Evolutionary conservation across 2,797 vertebrate species (phyloP).

Genomic region (Cephalopachus bancanus): DNA sequence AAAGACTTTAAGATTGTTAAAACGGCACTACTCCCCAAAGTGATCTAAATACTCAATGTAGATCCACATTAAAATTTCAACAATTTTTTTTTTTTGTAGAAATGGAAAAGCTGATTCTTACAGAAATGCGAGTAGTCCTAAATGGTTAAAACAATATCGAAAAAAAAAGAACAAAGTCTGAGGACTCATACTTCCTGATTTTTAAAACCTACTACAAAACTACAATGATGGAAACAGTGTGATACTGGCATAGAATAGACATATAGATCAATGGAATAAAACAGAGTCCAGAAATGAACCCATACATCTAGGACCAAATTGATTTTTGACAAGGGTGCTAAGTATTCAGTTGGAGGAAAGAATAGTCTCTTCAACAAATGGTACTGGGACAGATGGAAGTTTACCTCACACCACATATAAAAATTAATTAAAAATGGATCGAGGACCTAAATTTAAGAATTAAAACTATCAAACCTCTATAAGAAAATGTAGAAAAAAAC

Average conservation of each 20-base stretch:
- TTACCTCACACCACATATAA: background rate
- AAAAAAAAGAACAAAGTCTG: background rate
- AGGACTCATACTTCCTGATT: constrained; percentile 1
- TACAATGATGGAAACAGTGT: background rate
- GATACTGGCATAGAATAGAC: background rate
- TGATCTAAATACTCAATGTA: constrained; percentile 26
- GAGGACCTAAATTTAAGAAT: background rate
- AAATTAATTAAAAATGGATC: background rate
- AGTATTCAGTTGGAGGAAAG: background rate
- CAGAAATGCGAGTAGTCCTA: constrained; percentile 3
- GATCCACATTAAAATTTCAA: constrained; percentile 44
- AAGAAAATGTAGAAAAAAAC: background rate
- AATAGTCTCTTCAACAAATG: background rate
- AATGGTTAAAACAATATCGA: background rate
- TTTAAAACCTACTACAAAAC: constrained; percentile 51
- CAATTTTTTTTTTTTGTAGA: background rate
- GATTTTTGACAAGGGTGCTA: constrained; percentile 4
- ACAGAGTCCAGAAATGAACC: constrained; percentile 4
- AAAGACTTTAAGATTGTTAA: constrained; percentile 37
- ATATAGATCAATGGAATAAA: background rate
- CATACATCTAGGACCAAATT: background rate
- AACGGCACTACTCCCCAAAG: background rate
- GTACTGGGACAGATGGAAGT: background rate
- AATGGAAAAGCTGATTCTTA: constrained; percentile 36
- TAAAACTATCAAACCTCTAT: background rate